Conservation (phyloP, 2,797 vertebrate genomes). For the Zenarchopterus dispar region DNA sequence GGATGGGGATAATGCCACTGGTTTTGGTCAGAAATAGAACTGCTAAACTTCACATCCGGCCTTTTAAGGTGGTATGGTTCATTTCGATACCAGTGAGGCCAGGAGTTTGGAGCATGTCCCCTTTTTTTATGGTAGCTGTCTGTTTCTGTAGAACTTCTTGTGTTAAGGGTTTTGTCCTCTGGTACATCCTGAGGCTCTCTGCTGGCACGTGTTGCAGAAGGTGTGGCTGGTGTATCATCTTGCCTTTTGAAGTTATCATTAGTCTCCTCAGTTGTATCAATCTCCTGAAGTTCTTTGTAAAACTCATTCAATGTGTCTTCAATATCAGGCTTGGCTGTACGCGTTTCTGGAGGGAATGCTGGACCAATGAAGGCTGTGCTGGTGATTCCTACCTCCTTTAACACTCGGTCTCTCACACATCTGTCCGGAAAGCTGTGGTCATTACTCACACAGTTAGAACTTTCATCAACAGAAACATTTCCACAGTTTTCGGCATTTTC, state of each 20-base stretch:
- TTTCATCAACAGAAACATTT: neutral
- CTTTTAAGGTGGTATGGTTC: conserved; percentile 55
- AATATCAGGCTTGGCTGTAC: conserved; percentile 37
- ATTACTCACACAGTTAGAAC: neutral
- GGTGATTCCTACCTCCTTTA: conserved; percentile 73
- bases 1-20: conserved; percentile 46
- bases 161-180: neutral
- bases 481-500: neutral
- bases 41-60: conserved; percentile 6
- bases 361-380: conserved; percentile 82
- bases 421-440: neutral
- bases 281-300: conserved; percentile 81
- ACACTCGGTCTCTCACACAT: conserved; percentile 50
- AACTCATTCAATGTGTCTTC: conserved; percentile 79
- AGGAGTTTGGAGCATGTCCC: conserved; percentile 31
- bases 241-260: conserved; percentile 1
- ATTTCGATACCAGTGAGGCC: conserved; percentile 61
- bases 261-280: conserved; percentile 48
- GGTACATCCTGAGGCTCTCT: neutral
- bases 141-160: neutral
- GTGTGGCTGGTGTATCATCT: neutral
- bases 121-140: conserved; percentile 17
- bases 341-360: conserved; percentile 46
- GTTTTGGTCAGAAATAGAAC: conserved; percentile 8
- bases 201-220: conserved; percentile 2